A percentile compares a stretch with the other conserved stretches of the same genome.
Conservation (phyloP, 2,888 invertebrate genomes). For the Platynereis dumerilii region DNA sequence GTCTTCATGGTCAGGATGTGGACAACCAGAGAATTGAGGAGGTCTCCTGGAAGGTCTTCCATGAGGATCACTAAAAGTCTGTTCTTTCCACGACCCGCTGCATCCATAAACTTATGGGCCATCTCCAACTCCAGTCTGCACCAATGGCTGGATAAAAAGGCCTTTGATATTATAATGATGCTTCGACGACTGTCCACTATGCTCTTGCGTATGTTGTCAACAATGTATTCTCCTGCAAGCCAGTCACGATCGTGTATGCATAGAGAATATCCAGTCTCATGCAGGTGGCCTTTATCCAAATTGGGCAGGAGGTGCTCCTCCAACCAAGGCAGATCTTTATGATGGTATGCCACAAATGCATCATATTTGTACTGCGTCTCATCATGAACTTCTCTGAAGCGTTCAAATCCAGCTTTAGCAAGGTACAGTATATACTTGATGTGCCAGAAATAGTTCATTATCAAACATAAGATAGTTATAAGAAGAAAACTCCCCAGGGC, state of each 20-base stretch:
- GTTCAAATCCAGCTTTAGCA: not conserved
- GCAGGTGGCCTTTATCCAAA: conserved; percentile 64
- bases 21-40: not conserved
- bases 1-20: conserved; percentile 8
- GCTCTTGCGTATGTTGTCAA: conserved; percentile 75
- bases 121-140: conserved; percentile 76
- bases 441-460: not conserved
- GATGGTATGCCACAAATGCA: conserved; percentile 75
- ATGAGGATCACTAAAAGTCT: not conserved
- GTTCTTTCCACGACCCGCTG: not conserved
- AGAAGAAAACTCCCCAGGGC: too few relatives aligned
- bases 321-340: conserved; percentile 73
- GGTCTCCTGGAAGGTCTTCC: not conserved
- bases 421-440: not conserved
- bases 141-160: conserved; percentile 75
- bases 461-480: too few relatives aligned
- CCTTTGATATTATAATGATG: conserved; percentile 71
- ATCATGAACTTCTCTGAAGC: not conserved
- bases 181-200: conserved; percentile 74
- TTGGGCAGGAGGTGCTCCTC: conserved; percentile 71
- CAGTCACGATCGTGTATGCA: conserved; percentile 78
- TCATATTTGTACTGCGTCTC: conserved; percentile 67
- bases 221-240: conserved; percentile 74
- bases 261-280: conserved; percentile 65
- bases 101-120: not conserved